A percentile compares a stretch with the other conserved stretches of the same genome.
phyloP scores from a whole-genome alignment of 2,797 vertebrate genomes.

The Nannoperca obscura region DNA sequence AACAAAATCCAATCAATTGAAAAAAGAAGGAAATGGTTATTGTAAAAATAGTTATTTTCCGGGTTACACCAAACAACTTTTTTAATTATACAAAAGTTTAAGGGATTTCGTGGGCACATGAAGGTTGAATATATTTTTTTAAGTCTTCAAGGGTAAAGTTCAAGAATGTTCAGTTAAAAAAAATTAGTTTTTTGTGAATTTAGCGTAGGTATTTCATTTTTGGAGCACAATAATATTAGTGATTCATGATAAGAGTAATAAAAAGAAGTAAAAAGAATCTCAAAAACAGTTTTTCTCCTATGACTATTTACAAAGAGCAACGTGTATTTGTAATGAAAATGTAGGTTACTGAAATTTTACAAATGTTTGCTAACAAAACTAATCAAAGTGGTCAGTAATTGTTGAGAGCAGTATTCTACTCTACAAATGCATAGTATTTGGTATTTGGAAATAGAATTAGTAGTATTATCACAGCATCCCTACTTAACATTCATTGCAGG shows the following conservation, averaged over 20 bases:
- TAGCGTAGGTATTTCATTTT: not conserved
- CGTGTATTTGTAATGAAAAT: not conserved
- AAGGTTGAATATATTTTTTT: not conserved
- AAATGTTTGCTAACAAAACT: not conserved
- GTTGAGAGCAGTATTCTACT: not conserved
- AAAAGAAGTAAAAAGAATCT: not conserved
- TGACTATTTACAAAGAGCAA: not conserved
- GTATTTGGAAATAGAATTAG: constrained; percentile 27
- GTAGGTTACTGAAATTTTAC: not conserved
- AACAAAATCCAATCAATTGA: constrained; percentile 24
- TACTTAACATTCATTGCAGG: constrained; percentile 52
- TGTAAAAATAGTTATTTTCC: constrained; percentile 11
- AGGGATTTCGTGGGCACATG: not conserved
- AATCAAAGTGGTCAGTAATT: not conserved
- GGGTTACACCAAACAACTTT: not conserved
- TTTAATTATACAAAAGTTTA: not conserved
- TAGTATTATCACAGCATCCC: constrained; percentile 28
- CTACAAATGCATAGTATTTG: constrained; percentile 12
- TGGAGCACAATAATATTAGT: not conserved
- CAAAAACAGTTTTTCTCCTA: not conserved
- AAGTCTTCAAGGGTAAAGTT: constrained; percentile 12
- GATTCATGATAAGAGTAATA: not conserved
- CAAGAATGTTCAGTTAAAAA: not conserved
- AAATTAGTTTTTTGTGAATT: not conserved
- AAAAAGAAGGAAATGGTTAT: not conserved